phyloP scores from a whole-genome alignment of 2,888 invertebrate species.

The Meteorus colon region DNA sequence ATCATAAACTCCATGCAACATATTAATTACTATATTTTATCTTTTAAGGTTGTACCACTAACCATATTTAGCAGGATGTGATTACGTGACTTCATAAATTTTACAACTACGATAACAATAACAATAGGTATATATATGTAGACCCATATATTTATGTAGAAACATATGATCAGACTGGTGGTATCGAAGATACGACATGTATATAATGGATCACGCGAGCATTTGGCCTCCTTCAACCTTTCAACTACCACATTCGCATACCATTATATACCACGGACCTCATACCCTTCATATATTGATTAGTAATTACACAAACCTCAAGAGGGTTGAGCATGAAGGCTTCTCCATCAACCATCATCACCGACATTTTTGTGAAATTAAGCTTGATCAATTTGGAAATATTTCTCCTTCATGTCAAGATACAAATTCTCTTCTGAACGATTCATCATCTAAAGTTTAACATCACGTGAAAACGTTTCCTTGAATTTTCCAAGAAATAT shows the following conservation, averaged over 20 bases:
- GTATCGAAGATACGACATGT: neutral
- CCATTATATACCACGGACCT: neutral
- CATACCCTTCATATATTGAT: constrained; percentile 43
- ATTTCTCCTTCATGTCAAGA: too few relatives aligned
- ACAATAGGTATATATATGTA: neutral
- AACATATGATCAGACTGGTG: neutral
- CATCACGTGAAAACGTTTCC: too few relatives aligned
- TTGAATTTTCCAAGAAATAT: too few relatives aligned
- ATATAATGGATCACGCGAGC: constrained; percentile 33
- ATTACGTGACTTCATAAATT: constrained; percentile 5
- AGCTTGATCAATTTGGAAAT: constrained; percentile 11
- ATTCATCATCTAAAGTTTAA: too few relatives aligned
- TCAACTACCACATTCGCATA: constrained; percentile 3
- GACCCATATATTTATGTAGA: neutral
- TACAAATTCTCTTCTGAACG: too few relatives aligned
- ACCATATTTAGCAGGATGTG: neutral
- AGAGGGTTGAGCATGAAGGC: constrained; percentile 38
- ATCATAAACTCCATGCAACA: too few relatives aligned
- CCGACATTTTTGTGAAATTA: constrained; percentile 19
- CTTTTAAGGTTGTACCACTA: neutral
- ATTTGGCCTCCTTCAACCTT: constrained; percentile 41
- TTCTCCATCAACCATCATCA: constrained; percentile 23
- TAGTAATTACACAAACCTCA: constrained; percentile 44
- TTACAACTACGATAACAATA: neutral
- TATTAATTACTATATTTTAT: neutral